Conservation (phyloP, 2,113 vertebrate genomes). For the Cairina moschata region DNA sequence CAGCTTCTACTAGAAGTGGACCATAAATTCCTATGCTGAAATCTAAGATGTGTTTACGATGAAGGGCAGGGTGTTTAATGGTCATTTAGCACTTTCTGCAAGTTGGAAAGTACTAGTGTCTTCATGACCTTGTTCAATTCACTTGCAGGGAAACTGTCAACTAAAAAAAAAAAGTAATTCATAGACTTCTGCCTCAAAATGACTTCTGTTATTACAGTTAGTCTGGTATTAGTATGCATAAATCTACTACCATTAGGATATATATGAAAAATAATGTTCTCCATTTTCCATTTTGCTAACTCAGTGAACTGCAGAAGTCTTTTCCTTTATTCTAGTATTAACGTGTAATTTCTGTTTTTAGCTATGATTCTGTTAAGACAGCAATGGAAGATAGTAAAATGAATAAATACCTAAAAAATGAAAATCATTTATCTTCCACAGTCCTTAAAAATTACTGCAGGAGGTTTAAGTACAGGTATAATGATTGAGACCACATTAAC, state of each 20-base stretch:
- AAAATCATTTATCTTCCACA: neutral
- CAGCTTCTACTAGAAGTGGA: neutral
- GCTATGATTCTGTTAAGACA: neutral
- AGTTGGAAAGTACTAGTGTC: neutral
- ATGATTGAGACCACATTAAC: slow-evolving; percentile 9
- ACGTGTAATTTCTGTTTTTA: neutral
- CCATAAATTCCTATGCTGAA: neutral
- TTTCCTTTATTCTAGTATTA: neutral
- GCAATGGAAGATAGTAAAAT: neutral
- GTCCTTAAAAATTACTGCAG: neutral
- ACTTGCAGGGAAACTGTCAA: slow-evolving; percentile 9
- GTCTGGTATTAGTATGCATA: slow-evolving; percentile 22
- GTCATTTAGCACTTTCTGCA: slow-evolving; percentile 8
- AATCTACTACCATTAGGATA: slow-evolving; percentile 38
- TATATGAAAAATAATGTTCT: slow-evolving; percentile 38
- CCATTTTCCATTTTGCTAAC: slow-evolving; percentile 1
- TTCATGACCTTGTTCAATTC: slow-evolving; percentile 35
- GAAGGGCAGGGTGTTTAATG: neutral
- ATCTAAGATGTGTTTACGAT: neutral
- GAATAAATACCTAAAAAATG: slow-evolving; percentile 20
- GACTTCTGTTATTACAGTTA: slow-evolving; percentile 27
- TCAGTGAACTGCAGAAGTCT: neutral
- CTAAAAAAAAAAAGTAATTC: slow-evolving; percentile 1
- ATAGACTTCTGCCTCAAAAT: slow-evolving; percentile 38
- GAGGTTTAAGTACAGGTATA: slow-evolving; percentile 2